A percentile compares a stretch with the other conserved stretches of the same genome.
These are phyloP conservation scores for Philopedon plagiatum DNA, from an alignment of 2,888 invertebrate genomes.

Conservation along the genomic window DNA sequence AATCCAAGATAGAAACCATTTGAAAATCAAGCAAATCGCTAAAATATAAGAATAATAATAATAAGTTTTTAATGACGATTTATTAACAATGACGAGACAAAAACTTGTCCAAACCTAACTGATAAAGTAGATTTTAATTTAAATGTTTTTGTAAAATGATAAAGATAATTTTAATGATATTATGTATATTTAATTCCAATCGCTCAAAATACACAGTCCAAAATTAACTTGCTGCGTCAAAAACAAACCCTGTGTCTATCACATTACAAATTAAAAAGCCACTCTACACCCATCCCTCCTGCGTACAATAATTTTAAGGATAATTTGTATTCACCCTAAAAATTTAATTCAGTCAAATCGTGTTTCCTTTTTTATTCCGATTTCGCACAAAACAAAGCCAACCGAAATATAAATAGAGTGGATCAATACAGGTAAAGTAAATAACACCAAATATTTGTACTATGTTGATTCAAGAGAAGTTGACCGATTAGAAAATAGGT, in stretches of 20 bases:
- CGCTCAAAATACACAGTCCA: constrained; percentile 4
- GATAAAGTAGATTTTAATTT: too few species aligned
- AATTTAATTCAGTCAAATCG: constrained; percentile 25
- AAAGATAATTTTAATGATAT: not conserved
- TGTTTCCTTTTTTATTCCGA: constrained; percentile 32
- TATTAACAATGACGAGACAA: too few species aligned
- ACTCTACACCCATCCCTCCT: constrained; percentile 2
- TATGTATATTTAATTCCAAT: not conserved
- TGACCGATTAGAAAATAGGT: too few species aligned
- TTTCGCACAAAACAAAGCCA: constrained; percentile 27
- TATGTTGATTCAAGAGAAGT: too few species aligned
- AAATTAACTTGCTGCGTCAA: constrained; percentile 10
- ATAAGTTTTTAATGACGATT: too few species aligned
- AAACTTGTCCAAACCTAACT: too few species aligned
- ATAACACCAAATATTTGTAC: too few species aligned
- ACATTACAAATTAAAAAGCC: constrained; percentile 24
- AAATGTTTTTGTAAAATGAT: not conserved
- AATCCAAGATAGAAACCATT: too few species aligned
- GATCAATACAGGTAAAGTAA: constrained; percentile 30
- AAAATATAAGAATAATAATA: too few species aligned
- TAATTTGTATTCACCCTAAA: constrained; percentile 24
- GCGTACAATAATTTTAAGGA: constrained; percentile 10
- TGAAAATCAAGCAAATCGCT: too few species aligned
- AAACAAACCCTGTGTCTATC: constrained; percentile 7
- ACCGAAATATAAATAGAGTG: constrained; percentile 2